Evolutionary conservation across 2,113 vertebrate species (phyloP), one percentile per base, ranked within the genome.

Genomic region (Cheirogaleus medius): DNA sequence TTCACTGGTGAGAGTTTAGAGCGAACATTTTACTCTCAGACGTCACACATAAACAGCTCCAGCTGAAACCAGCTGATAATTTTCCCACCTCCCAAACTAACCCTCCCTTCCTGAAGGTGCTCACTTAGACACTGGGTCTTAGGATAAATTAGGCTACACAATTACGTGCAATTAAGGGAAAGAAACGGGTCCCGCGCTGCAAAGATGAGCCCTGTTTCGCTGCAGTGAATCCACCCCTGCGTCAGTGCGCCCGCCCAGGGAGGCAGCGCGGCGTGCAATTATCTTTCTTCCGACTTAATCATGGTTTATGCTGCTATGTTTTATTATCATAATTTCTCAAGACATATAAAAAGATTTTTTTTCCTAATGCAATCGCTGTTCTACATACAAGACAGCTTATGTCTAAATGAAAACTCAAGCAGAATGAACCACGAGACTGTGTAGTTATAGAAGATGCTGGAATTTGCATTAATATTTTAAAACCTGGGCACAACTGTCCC

Each of bases 241-340:
- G 66, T 64, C 87, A 73, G 39, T 20, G 4, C 3, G 54, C 93
- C 69, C 6, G 68, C 93, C 81, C 44, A 6, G 54, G 27, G 73
- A 82, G n/a, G 90, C 73, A 17, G 66, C 6, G 10, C 54, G 83
- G 37, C 34, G 66, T 54, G 68, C 63, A 60, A 60, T 94, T 94
- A 81, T 8, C 44, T 69, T 97, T 82, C 64, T 94, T 34, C 13
- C 86, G 92, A 91, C 34, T 84, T 95, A 44, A 77, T 83, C 91
- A 68, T 64, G 76, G 68, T 29, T 94, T 76, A 73, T 49, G 11
- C 87, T 94, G 52, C 74, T 69, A 32, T 90, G 97, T 97, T 96
- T 85, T 68, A 74, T 94, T 97, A 95, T 91, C 84, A 20, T 94
- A 95, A 90, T 91, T 89, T 94, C 93, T 97, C 94, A 97, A 96